Conservation (phyloP, 2,888 invertebrate genomes). For the Philhelius pedissequus region DNA sequence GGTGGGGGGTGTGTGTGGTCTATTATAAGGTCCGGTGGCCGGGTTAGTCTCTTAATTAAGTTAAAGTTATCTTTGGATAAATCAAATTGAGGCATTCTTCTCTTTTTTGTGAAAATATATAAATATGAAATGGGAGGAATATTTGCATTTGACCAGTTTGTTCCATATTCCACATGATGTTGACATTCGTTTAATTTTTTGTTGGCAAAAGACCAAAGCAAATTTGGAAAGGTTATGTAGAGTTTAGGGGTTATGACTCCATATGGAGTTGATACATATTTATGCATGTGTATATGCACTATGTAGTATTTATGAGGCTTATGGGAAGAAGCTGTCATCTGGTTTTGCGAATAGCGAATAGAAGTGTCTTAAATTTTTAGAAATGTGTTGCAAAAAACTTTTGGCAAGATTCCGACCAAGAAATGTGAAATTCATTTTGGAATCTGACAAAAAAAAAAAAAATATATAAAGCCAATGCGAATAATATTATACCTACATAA, state of each 20-base stretch:
- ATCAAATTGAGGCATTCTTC: conserved; percentile 23
- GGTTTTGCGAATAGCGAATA: conserved; percentile 3
- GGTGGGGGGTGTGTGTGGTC: too few species aligned
- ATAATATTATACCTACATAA: too few species aligned
- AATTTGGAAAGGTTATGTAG: conserved; percentile 32
- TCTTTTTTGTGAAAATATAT: neutral
- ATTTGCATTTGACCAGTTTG: conserved; percentile 11
- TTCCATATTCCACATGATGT: conserved; percentile 17
- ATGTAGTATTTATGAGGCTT: neutral
- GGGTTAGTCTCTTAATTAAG: conserved; percentile 51
- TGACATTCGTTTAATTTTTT: neutral
- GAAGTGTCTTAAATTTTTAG: conserved; percentile 58
- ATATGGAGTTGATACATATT: conserved; percentile 21
- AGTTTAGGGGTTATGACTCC: conserved; percentile 21
- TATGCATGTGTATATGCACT: too few species aligned
- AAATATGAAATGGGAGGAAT: neutral
- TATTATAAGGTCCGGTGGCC: neutral
- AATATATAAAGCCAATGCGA: neutral
- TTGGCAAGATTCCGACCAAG: conserved; percentile 54
- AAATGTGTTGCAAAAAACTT: conserved; percentile 52
- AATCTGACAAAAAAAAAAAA: neutral
- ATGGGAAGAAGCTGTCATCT: conserved; percentile 63
- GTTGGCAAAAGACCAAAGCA: conserved; percentile 51
- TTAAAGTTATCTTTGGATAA: conserved; percentile 48
- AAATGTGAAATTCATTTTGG: conserved; percentile 28